Evolutionary conservation across 2,797 vertebrate species (phyloP).

Genomic region (Eremophila alpestris): DNA sequence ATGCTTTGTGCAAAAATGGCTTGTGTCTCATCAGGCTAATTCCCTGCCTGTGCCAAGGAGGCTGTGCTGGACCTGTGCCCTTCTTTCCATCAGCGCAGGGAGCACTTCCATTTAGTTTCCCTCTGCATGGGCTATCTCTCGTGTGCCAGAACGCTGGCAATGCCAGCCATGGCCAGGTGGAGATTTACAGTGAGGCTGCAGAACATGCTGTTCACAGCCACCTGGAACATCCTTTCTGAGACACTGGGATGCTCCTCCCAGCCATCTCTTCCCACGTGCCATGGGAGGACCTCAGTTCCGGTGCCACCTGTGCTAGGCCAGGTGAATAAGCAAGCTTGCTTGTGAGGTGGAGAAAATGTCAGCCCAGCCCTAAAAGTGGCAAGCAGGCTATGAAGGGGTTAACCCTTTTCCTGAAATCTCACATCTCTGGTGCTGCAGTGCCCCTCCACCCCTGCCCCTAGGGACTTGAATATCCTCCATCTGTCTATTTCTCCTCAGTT

Average conservation of each 20-base stretch:
- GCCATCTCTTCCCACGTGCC: rapidly evolving
- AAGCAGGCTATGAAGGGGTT: not conserved
- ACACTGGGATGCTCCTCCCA: not conserved
- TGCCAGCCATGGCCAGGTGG: not conserved
- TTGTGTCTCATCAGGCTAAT: not conserved
- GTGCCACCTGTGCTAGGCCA: rapidly evolving
- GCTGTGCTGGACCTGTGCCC: not conserved
- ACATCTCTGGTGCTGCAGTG: not conserved
- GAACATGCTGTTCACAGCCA: rapidly evolving
- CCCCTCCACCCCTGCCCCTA: not conserved
- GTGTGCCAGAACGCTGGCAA: not conserved
- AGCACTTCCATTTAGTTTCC: not conserved
- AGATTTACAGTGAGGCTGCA: not conserved
- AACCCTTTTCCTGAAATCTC: not conserved
- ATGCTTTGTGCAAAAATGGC: not conserved
- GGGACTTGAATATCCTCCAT: not conserved
- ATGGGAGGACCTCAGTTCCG: rapidly evolving
- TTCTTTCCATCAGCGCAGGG: not conserved
- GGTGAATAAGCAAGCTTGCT: not conserved
- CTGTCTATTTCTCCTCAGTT: not conserved
- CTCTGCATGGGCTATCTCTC: rapidly evolving
- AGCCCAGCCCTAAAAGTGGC: not conserved
- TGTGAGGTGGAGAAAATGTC: not conserved
- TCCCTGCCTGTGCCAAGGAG: not conserved
- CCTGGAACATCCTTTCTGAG: not conserved